Percentiles rank a stretch among this genome's conserved stretches.
These are phyloP conservation scores for Caenorhabditis inopinata DNA, from an alignment of 1,140 invertebrate species.

Conservation along the genomic window DNA sequence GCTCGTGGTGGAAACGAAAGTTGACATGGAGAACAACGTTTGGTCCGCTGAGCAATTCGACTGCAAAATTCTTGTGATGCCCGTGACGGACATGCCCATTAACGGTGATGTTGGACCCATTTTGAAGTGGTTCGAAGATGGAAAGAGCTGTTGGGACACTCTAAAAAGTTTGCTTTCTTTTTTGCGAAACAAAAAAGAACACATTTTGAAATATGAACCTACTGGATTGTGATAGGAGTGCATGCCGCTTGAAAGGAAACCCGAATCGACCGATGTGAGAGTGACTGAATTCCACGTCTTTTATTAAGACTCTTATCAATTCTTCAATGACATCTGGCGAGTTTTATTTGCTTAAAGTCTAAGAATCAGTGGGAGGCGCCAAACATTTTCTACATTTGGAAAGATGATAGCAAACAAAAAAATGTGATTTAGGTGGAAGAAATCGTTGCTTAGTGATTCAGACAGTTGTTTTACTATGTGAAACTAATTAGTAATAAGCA, in stretches of 20 bases:
- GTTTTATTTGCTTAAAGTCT: conserved; percentile 31
- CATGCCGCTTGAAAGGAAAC: conserved; percentile 12
- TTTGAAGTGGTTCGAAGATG: conserved; percentile 38
- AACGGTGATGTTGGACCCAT: conserved; percentile 39
- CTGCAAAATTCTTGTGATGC: conserved; percentile 40
- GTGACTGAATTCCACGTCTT: background rate
- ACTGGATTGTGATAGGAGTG: conserved; percentile 42
- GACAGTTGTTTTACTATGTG: too few relatives aligned
- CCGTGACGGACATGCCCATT: conserved; percentile 38
- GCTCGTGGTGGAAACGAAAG: conserved; percentile 43
- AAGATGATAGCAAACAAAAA: background rate
- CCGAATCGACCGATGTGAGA: background rate
- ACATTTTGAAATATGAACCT: background rate
- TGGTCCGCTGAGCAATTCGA: conserved; percentile 42
- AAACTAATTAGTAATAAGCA: too few relatives aligned
- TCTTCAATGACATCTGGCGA: conserved; percentile 23
- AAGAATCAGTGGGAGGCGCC: conserved; percentile 19
- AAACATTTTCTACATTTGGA: conserved; percentile 9
- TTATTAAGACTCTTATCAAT: conserved; percentile 24
- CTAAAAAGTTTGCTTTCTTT: background rate
- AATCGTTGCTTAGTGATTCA: too few relatives aligned
- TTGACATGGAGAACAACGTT: conserved; percentile 45
- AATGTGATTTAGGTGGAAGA: too few relatives aligned
- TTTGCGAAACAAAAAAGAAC: background rate
- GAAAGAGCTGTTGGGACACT: conserved; percentile 31